Percentiles rank a stretch among this genome's conserved stretches.
Conservation (phyloP, 2,888 invertebrate genomes). For the Rhingia rostrata region DNA sequence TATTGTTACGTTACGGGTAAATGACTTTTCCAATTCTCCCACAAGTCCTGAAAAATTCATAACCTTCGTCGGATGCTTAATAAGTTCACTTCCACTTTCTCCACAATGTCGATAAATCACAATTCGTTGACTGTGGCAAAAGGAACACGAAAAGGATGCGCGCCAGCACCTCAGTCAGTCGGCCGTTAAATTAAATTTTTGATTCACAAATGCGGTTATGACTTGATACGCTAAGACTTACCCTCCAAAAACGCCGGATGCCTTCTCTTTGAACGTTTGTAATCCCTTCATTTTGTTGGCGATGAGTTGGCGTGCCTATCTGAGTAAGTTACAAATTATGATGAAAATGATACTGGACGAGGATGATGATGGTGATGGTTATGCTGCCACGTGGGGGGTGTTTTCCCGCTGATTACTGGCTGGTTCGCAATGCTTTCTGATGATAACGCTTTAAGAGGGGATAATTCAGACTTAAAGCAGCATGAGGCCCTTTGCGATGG, state of each 20-base stretch:
- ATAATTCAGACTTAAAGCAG: conserved; percentile 58
- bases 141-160: conserved; percentile 74
- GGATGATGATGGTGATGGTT: no score
- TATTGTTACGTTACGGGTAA: conserved; percentile 49
- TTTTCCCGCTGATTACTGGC: conserved; percentile 53
- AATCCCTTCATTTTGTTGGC: conserved; percentile 81
- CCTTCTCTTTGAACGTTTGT: conserved; percentile 83
- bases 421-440: conserved; percentile 57
- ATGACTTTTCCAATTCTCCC: conserved; percentile 52
- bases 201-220: conserved; percentile 66
- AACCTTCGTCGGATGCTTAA: conserved; percentile 77
- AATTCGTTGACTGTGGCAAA: conserved; percentile 29
- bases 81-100: conserved; percentile 1
- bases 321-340: conserved; percentile 72
- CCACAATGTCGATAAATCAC: conserved; percentile 65
- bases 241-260: conserved; percentile 82
- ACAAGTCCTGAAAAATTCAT: conserved; percentile 29
- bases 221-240: conserved; percentile 77
- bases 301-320: conserved; percentile 68
- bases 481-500: conserved; percentile 59
- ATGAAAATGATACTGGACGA: conserved; percentile 67
- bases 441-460: conserved; percentile 73
- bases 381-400: conserved; percentile 30
- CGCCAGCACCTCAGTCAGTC: conserved; percentile 78
- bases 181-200: conserved; percentile 82